These are phyloP conservation scores for Blastobasis adustella DNA, from an alignment of 2,888 invertebrate genomes.

Conservation along the genomic window DNA sequence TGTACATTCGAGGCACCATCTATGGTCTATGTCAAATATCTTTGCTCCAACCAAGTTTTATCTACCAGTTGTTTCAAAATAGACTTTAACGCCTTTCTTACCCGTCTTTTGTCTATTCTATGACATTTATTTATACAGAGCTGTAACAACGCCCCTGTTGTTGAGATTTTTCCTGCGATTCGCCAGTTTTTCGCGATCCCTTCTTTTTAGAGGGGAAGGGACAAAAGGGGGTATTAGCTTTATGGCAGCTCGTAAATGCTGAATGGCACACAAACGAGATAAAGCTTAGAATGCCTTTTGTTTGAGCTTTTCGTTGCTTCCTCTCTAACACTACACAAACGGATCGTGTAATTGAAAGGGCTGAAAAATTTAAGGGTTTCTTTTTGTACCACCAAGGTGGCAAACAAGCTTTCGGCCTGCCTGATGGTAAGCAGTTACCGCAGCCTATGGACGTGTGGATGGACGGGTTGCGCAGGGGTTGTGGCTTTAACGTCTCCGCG, in stretches of 20 bases:
- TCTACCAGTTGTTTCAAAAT: too few species aligned
- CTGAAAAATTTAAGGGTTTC: background rate
- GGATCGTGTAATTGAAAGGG: slow-evolving; percentile 26
- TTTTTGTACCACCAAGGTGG: too few species aligned
- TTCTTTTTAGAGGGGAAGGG: slow-evolving; percentile 27
- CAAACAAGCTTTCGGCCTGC: too few species aligned
- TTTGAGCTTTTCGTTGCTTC: background rate
- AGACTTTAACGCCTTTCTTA: too few species aligned
- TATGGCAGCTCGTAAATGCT: slow-evolving; percentile 47
- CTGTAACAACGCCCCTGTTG: slow-evolving; percentile 5
- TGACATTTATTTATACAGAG: slow-evolving; percentile 5
- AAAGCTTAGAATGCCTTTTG: slow-evolving; percentile 18
- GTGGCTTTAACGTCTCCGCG: background rate
- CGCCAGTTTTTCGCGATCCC: slow-evolving; percentile 21
- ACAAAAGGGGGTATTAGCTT: slow-evolving; percentile 53
- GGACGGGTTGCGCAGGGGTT: background rate
- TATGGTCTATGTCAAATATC: too few species aligned
- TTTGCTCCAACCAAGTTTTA: too few species aligned
- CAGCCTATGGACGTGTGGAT: too few species aligned
- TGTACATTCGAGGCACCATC: too few species aligned
- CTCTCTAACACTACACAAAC: slow-evolving; percentile 14
- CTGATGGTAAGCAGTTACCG: too few species aligned
- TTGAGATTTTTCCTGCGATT: slow-evolving; percentile 7
- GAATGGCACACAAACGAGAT: slow-evolving; percentile 44
- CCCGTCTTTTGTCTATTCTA: too few species aligned